These are phyloP conservation scores for Macrosteles quadrilineatus DNA, from an alignment of 1,140 invertebrate species.

Conservation along the genomic window DNA sequence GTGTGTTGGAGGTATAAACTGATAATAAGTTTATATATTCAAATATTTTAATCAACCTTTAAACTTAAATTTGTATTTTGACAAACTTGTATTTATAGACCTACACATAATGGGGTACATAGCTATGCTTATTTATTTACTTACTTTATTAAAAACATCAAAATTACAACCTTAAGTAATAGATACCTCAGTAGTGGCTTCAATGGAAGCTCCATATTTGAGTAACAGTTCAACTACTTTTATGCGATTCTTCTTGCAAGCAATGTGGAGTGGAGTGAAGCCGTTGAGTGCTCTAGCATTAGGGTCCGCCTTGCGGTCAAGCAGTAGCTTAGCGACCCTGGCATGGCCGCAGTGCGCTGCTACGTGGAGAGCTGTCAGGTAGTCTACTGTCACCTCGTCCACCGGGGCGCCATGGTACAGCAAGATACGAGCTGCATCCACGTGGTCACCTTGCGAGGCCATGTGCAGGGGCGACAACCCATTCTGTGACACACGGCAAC, in stretches of 20 bases:
- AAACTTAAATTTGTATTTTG: too few species aligned
- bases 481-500: slow-evolving; percentile 61
- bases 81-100: too few species aligned
- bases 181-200: slow-evolving; percentile 78
- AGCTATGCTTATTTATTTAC: too few species aligned
- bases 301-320: slow-evolving; percentile 89
- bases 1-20: too few species aligned
- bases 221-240: slow-evolving; percentile 95
- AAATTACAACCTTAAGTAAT: too few species aligned
- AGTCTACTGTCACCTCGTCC: slow-evolving; percentile 97
- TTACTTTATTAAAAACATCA: too few species aligned
- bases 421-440: slow-evolving; percentile 89
- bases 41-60: too few species aligned
- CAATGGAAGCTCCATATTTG: slow-evolving; percentile 92
- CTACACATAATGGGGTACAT: too few species aligned
- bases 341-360: slow-evolving; percentile 95
- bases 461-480: slow-evolving; percentile 88
- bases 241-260: slow-evolving; percentile 98
- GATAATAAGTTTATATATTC: too few species aligned
- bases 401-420: slow-evolving; percentile 93
- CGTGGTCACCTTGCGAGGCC: slow-evolving; percentile 96
- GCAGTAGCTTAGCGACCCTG: slow-evolving; percentile 67
- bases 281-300: slow-evolving; percentile 97
- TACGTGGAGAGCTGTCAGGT: slow-evolving; percentile 95
- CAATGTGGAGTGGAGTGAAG: slow-evolving; percentile 97